Percentiles rank a stretch among this genome's conserved stretches.
Evolutionary conservation across 2,113 vertebrate genomes (phyloP).

Genomic region (Hemicordylus capensis): DNA sequence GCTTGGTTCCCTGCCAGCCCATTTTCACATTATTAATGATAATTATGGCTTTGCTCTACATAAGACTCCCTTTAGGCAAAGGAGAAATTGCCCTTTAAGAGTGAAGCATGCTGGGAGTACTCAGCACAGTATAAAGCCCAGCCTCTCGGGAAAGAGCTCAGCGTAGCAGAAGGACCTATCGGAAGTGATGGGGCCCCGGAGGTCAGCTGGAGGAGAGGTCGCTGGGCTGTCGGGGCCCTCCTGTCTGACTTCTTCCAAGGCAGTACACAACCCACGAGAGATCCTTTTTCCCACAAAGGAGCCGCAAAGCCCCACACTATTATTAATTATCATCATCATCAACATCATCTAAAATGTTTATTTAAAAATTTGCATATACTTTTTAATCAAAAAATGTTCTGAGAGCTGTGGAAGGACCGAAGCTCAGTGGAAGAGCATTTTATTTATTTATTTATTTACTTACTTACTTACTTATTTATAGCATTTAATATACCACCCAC

Average conservation of each 20-base stretch:
- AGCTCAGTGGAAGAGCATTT: no score
- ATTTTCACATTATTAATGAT: slow-evolving; percentile 3
- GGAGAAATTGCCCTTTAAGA: slow-evolving; percentile 17
- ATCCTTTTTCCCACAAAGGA: no score
- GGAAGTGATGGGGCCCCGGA: neutral
- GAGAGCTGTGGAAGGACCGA: no score
- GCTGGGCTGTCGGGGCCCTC: neutral
- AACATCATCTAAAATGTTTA: no score
- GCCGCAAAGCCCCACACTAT: no score
- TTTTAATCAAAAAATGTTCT: no score
- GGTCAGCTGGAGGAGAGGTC: neutral
- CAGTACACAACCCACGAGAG: no score
- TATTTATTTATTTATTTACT: no score
- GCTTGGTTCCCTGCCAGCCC: neutral
- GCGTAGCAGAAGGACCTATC: slow-evolving; percentile 2
- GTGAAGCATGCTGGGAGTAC: neutral
- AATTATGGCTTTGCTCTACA: neutral
- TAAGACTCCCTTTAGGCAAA: neutral
- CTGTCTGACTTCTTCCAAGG: neutral
- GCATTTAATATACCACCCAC: no score
- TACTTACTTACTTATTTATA: no score
- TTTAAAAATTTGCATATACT: no score
- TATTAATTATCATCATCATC: no score
- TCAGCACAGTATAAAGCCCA: neutral
- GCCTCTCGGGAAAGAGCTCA: neutral